Evolutionary conservation across 2,888 invertebrate species (phyloP).

Genomic region (Nymphalis c-album): DNA sequence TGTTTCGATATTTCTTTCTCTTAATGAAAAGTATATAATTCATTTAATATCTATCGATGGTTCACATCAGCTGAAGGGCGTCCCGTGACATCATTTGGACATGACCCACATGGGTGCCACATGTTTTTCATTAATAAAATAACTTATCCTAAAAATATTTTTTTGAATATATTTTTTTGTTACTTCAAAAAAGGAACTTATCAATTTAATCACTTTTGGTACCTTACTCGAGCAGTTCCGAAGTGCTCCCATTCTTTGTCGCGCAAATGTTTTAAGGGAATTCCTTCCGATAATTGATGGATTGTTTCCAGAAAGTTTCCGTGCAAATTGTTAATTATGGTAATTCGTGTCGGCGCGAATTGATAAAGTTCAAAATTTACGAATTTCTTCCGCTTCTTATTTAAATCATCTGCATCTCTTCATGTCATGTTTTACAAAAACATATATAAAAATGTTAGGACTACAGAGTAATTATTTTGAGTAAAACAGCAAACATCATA

Average conservation of each 20-base stretch:
- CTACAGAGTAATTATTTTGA: too few relatives aligned
- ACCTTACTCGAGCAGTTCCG: constrained; percentile 32
- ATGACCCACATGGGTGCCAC: too few relatives aligned
- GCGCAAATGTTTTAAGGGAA: constrained; percentile 63
- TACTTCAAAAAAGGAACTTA: constrained; percentile 17
- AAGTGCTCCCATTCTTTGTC: constrained; percentile 41
- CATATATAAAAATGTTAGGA: too few relatives aligned
- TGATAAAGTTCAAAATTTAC: constrained; percentile 38
- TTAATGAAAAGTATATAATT: too few relatives aligned
- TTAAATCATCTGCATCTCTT: background rate
- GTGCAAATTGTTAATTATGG: constrained; percentile 72
- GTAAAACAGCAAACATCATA: too few relatives aligned
- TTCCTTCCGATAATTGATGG: constrained; percentile 61
- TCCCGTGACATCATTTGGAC: too few relatives aligned
- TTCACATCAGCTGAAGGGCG: too few relatives aligned
- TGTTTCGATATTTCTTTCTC: too few relatives aligned
- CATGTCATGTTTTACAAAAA: background rate
- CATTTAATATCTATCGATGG: too few relatives aligned
- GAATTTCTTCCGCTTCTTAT: constrained; percentile 16
- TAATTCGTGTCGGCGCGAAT: constrained; percentile 54
- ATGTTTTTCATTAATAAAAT: too few relatives aligned
- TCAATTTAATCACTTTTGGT: constrained; percentile 16
- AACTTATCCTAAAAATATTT: background rate
- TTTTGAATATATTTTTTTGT: background rate
- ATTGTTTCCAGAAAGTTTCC: constrained; percentile 66